Conservation (phyloP, 2,888 invertebrate species). For the Chelonus formosanus region DNA sequence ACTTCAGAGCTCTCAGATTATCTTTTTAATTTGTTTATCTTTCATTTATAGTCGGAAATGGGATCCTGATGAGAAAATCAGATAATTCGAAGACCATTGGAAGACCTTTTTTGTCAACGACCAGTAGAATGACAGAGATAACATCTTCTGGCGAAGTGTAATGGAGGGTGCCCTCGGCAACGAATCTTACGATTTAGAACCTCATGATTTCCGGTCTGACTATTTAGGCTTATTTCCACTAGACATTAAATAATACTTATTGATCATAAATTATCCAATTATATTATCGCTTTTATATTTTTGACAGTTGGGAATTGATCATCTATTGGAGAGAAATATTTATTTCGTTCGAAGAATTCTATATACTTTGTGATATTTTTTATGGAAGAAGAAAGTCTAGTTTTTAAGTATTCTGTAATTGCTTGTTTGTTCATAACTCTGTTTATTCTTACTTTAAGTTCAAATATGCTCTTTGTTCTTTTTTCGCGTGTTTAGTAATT, state of each 20-base stretch:
- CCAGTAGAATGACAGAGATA: neutral
- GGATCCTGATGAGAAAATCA: constrained; percentile 17
- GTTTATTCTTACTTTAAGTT: neutral
- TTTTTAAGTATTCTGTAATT: too few relatives aligned
- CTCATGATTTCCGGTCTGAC: too few relatives aligned
- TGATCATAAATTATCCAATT: too few relatives aligned
- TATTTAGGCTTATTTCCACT: too few relatives aligned
- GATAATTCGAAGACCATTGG: constrained; percentile 21
- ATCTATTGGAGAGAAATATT: too few relatives aligned
- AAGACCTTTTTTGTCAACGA: neutral
- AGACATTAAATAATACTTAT: too few relatives aligned
- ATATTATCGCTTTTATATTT: too few relatives aligned
- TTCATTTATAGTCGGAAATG: constrained; percentile 26
- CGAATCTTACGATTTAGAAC: too few relatives aligned
- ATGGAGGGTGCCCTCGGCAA: neutral
- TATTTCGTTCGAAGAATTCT: too few relatives aligned
- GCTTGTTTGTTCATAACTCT: neutral
- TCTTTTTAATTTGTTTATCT: constrained; percentile 31
- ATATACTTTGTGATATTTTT: too few relatives aligned
- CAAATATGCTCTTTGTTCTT: neutral
- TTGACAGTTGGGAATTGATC: too few relatives aligned
- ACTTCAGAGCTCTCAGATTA: constrained; percentile 3
- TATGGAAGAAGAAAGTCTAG: too few relatives aligned
- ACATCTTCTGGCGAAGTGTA: neutral
- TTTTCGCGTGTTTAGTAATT: neutral